Conservation (phyloP, 2,113 vertebrate genomes). For the Paraplagusia blochii region DNA sequence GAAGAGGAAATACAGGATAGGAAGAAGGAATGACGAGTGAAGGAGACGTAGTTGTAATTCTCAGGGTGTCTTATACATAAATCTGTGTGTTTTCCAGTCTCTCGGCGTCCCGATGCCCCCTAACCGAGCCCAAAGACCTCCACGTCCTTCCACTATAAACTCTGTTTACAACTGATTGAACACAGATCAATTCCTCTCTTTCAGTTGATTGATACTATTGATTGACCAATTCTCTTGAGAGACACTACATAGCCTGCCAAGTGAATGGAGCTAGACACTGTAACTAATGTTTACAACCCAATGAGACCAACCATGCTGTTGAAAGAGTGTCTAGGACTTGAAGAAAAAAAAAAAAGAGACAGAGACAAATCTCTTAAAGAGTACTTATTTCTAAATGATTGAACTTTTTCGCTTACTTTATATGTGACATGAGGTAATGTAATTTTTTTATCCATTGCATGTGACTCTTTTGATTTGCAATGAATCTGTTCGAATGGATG, state of each 20-base stretch:
- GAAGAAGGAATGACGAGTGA: conserved; percentile 52
- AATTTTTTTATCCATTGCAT: conserved; percentile 80
- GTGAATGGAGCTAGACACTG: conserved; percentile 68
- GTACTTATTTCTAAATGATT: conserved; percentile 73
- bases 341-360: conserved; percentile 43
- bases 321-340: conserved; percentile 78
- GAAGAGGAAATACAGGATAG: conserved; percentile 54
- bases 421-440: conserved; percentile 78
- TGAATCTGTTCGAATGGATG: conserved; percentile 78
- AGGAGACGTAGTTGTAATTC: conserved; percentile 72
- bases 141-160: conserved; percentile 56
- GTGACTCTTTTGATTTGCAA: conserved; percentile 78
- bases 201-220: conserved; percentile 65
- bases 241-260: conserved; percentile 49
- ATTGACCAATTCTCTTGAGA: conserved; percentile 66
- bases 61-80: conserved; percentile 76
- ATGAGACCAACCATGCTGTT: conserved; percentile 82
- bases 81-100: conserved; percentile 67
- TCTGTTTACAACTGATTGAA: conserved; percentile 56
- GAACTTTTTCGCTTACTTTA: conserved; percentile 75
- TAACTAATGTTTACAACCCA: conserved; percentile 79
- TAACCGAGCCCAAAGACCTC: conserved; percentile 77
- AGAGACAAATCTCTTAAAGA: conserved; percentile 70
- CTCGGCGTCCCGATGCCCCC: conserved; percentile 70
- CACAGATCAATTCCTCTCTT: conserved; percentile 66